Evolutionary conservation across 2,888 invertebrate genomes (phyloP).

Genomic region (Sicus ferrugineus): DNA sequence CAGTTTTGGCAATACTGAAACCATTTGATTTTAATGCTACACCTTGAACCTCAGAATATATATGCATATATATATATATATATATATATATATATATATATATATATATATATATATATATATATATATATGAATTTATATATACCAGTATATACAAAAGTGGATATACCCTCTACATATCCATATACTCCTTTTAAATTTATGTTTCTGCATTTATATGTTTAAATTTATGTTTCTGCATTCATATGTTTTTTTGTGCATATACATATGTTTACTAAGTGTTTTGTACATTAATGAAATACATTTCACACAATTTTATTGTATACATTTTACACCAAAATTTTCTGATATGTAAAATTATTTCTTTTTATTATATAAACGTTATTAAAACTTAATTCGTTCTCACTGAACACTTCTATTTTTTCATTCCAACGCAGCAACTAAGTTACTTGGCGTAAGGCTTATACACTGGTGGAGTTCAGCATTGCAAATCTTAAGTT

Average conservation of each 20-base stretch:
- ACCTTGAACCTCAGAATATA: too few relatives aligned
- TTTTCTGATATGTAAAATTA: too few relatives aligned
- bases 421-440: slow-evolving; percentile 58
- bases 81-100: slow-evolving; percentile 39
- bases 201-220: not conserved
- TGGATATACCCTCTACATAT: too few relatives aligned
- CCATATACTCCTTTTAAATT: not conserved
- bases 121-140: not conserved
- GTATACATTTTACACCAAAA: too few relatives aligned
- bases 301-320: too few relatives aligned
- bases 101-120: slow-evolving; percentile 37
- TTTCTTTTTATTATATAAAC: too few relatives aligned
- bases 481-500: slow-evolving; percentile 45
- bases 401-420: slow-evolving; percentile 44
- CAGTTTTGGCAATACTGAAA: too few relatives aligned
- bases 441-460: slow-evolving; percentile 54
- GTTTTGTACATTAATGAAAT: too few relatives aligned
- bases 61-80: slow-evolving; percentile 33
- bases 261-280: not conserved
- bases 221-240: not conserved
- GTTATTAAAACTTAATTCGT: not conserved
- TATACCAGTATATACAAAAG: not conserved
- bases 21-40: too few relatives aligned
- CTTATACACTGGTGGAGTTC: slow-evolving; percentile 56
- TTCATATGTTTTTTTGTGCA: not conserved